Evolutionary conservation across 2,797 vertebrate species (phyloP).

Genomic region (Fringilla coelebs): DNA sequence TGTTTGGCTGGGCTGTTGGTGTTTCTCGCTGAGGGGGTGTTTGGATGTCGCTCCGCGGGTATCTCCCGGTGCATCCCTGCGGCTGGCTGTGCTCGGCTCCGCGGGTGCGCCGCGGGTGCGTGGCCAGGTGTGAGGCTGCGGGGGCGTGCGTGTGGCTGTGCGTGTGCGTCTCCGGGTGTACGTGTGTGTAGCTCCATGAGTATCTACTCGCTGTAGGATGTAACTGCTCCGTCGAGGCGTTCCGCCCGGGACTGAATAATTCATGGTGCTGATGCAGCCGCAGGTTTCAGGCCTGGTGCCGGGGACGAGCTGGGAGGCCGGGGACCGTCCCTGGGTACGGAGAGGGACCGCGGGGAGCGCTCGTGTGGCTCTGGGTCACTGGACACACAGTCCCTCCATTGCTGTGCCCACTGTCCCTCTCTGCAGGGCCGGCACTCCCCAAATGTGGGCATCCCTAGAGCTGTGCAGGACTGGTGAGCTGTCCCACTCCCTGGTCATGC

Average conservation of each 20-base stretch:
- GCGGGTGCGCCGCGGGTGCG: background rate
- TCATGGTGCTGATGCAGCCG: slow-evolving; percentile 56
- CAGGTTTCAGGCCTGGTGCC: slow-evolving; percentile 28
- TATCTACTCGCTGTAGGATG: background rate
- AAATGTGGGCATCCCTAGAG: rapidly evolving
- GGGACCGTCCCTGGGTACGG: rapidly evolving
- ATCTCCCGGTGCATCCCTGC: background rate
- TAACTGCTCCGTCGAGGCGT: slow-evolving; percentile 7
- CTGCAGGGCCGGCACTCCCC: background rate
- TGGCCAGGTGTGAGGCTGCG: background rate
- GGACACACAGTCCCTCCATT: rapidly evolving
- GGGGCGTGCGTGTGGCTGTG: background rate
- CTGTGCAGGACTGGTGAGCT: background rate
- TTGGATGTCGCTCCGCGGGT: slow-evolving; percentile 24
- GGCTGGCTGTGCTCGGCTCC: background rate
- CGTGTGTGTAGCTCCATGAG: background rate
- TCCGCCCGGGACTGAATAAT: slow-evolving; percentile 44
- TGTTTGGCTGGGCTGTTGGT: slow-evolving; percentile 15
- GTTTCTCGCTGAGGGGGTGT: slow-evolving; percentile 47
- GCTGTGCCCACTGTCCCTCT: rapidly evolving
- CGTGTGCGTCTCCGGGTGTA: background rate
- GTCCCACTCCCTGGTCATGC: background rate
- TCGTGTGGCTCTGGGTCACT: rapidly evolving
- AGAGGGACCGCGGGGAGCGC: background rate
- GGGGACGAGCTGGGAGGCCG: rapidly evolving